A percentile compares a stretch with the other conserved stretches of the same genome.
These are phyloP conservation scores for Thymelicus sylvestris DNA, from an alignment of 2,888 invertebrate genomes.

Conservation along the genomic window DNA sequence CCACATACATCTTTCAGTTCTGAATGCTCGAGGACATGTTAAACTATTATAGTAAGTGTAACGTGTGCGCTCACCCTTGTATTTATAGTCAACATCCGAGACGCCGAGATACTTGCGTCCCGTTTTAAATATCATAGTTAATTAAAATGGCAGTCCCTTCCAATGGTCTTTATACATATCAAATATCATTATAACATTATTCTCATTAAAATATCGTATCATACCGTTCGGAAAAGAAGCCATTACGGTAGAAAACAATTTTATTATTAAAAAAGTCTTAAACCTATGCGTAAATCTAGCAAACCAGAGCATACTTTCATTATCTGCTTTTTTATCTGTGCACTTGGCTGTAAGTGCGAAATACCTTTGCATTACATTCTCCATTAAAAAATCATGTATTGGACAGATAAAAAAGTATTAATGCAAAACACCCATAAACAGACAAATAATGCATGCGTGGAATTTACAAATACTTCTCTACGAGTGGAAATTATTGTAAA, in stretches of 20 bases:
- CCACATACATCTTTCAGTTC: background rate
- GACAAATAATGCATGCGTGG: slow-evolving; percentile 67
- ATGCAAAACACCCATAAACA: slow-evolving; percentile 61
- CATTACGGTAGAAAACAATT: slow-evolving; percentile 76
- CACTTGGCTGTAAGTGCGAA: slow-evolving; percentile 38
- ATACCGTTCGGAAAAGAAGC: slow-evolving; percentile 78
- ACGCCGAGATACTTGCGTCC: slow-evolving; percentile 29
- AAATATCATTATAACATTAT: slow-evolving; percentile 62
- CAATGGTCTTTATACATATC: slow-evolving; percentile 78
- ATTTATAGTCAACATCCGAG: background rate
- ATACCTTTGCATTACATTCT: slow-evolving; percentile 23
- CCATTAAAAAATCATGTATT: slow-evolving; percentile 44
- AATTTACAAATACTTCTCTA: slow-evolving; percentile 34
- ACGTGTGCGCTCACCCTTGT: background rate
- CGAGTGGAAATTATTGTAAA: slow-evolving; percentile 27
- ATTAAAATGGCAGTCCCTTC: slow-evolving; percentile 80
- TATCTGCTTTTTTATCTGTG: slow-evolving; percentile 56
- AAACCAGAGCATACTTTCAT: slow-evolving; percentile 68
- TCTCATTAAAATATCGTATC: slow-evolving; percentile 51
- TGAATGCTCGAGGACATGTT: background rate
- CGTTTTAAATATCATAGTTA: slow-evolving; percentile 47
- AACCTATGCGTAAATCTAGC: slow-evolving; percentile 73
- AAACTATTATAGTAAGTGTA: background rate
- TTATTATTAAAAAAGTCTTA: slow-evolving; percentile 75
- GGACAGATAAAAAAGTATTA: slow-evolving; percentile 59